A percentile compares a stretch with the other conserved stretches of the same genome.
Conservation (phyloP, 2,113 vertebrate species). For the Suricata suricatta region DNA sequence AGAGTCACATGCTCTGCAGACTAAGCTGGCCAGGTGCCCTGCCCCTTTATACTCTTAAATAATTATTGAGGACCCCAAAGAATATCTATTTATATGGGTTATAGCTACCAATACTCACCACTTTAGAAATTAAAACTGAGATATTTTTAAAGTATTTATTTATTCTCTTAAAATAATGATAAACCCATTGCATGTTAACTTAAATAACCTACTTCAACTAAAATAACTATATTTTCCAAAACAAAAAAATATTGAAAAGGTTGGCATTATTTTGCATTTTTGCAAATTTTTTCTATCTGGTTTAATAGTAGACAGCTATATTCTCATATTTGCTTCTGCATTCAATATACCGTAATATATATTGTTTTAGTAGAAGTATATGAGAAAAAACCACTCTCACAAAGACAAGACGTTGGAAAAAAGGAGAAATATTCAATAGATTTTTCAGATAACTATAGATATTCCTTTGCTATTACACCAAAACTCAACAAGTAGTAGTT, state of each 20-base stretch:
- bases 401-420: neutral
- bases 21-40: no score
- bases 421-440: neutral
- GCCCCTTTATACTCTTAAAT: neutral
- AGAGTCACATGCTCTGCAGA: no score
- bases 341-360: neutral
- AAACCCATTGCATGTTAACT: neutral
- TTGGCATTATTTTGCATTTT: neutral
- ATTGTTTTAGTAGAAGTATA: neutral
- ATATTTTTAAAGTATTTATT: neutral
- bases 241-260: conserved; percentile 3
- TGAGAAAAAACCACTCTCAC: neutral
- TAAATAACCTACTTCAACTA: neutral
- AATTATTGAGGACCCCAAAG: neutral
- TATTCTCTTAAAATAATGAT: neutral
- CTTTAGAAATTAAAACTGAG: neutral
- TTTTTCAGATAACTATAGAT: neutral
- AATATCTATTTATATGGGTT: neutral
- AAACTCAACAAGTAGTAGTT: neutral
- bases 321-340: neutral
- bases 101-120: neutral
- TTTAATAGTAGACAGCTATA: neutral
- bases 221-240: neutral
- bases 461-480: neutral
- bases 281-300: neutral